These are phyloP conservation scores for Paraescarpia echinospica DNA, from an alignment of 1,140 invertebrate genomes.

Conservation along the genomic window DNA sequence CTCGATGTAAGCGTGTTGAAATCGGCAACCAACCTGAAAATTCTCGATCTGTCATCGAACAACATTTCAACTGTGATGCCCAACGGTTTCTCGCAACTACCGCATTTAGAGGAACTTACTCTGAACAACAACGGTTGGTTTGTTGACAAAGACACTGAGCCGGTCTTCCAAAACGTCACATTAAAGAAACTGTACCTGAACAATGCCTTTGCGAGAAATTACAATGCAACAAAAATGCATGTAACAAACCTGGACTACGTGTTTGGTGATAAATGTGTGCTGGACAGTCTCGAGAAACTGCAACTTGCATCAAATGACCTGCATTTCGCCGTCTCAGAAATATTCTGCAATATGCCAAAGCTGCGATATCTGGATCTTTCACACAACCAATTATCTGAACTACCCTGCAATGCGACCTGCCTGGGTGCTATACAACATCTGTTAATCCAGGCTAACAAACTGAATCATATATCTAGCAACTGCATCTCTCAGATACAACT, in stretches of 20 bases:
- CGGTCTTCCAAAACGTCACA: not conserved
- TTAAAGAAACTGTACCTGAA: not conserved
- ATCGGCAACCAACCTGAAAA: not conserved
- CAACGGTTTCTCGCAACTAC: not conserved
- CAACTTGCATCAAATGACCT: not conserved
- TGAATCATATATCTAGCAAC: not conserved
- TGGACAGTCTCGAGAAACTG: not conserved
- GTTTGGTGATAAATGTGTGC: not conserved
- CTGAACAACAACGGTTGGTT: not conserved
- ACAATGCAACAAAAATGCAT: not conserved
- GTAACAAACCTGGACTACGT: not conserved
- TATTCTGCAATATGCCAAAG: not conserved
- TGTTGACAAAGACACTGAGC: not conserved
- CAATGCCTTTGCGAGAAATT: not conserved
- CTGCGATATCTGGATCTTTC: not conserved
- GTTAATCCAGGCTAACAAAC: not conserved
- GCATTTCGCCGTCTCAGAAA: not conserved
- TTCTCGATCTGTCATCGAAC: not conserved
- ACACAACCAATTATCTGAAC: not conserved
- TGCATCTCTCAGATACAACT: not conserved
- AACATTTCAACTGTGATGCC: not conserved
- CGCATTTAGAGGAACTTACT: not conserved
- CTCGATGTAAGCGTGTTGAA: not conserved
- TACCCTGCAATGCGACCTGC: not conserved
- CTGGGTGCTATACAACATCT: not conserved